Conservation (phyloP, 2,113 vertebrate genomes). For the Vulpes vulpes region DNA sequence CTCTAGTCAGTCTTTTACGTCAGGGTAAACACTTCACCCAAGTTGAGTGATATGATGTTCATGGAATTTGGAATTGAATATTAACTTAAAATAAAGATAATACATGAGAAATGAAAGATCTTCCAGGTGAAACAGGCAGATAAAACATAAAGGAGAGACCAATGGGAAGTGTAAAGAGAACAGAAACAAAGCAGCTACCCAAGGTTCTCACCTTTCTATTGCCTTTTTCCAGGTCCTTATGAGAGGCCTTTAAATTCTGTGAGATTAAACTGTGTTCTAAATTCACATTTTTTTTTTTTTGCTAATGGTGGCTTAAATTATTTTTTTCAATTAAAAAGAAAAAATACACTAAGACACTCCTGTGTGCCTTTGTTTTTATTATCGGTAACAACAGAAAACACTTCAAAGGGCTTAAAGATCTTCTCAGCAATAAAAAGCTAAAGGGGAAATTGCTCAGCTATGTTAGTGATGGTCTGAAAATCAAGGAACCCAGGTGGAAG, state of each 20-base stretch:
- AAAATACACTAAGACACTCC: background rate
- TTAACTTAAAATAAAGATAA: conserved; percentile 11
- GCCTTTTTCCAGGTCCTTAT: background rate
- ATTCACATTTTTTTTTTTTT: background rate
- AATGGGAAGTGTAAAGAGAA: background rate
- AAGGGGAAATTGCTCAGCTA: background rate
- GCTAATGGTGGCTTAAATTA: background rate
- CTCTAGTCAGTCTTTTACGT: background rate
- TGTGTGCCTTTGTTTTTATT: background rate
- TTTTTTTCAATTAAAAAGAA: conserved; percentile 30
- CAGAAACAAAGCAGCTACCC: background rate
- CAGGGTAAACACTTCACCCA: background rate
- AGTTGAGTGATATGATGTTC: background rate
- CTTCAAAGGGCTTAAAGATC: background rate
- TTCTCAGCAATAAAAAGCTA: background rate
- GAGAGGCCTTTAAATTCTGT: background rate
- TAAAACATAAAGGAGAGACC: background rate
- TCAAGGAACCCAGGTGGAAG: conserved; percentile 57
- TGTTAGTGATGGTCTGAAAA: background rate
- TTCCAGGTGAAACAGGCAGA: background rate
- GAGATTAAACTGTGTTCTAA: background rate
- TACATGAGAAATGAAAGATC: background rate
- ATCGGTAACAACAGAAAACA: background rate
- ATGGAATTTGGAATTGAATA: background rate
- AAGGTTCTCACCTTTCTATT: background rate